Conservation (phyloP, 2,888 invertebrate species). For the Acanthoscelides obtectus region DNA sequence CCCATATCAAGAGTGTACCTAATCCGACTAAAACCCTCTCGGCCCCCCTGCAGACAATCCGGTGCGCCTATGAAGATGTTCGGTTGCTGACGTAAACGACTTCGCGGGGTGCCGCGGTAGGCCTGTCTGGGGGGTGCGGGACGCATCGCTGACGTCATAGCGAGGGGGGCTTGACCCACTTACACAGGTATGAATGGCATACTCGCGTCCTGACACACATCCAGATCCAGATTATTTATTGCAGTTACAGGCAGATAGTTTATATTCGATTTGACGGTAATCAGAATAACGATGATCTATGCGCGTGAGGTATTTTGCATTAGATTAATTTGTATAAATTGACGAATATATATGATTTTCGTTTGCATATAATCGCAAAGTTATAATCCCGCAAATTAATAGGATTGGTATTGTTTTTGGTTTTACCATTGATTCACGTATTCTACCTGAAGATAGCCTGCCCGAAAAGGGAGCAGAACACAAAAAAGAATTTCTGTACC, state of each 20-base stretch:
- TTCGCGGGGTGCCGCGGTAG: neutral
- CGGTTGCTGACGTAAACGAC: neutral
- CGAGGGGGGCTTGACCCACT: conserved; percentile 25
- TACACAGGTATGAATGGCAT: conserved; percentile 34
- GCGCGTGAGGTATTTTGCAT: neutral
- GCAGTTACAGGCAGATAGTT: neutral
- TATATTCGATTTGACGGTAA: neutral
- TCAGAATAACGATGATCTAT: neutral
- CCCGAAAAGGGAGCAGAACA: too few species aligned
- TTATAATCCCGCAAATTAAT: too few species aligned
- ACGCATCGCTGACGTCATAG: conserved; percentile 18
- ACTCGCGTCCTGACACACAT: neutral
- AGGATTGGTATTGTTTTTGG: too few species aligned
- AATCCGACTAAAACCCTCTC: too few species aligned
- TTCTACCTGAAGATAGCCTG: too few species aligned
- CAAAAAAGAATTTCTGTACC: too few species aligned
- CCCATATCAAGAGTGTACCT: too few species aligned
- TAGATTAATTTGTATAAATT: too few species aligned
- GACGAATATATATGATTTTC: too few species aligned
- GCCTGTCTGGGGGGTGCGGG: conserved; percentile 1
- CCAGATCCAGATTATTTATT: conserved; percentile 12
- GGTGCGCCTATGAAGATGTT: neutral
- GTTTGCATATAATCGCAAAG: too few species aligned
- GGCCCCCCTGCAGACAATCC: neutral
- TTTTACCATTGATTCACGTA: too few species aligned